phyloP scores from a whole-genome alignment of 1,140 invertebrate species.

The Aphaenogaster ashmeadi region DNA sequence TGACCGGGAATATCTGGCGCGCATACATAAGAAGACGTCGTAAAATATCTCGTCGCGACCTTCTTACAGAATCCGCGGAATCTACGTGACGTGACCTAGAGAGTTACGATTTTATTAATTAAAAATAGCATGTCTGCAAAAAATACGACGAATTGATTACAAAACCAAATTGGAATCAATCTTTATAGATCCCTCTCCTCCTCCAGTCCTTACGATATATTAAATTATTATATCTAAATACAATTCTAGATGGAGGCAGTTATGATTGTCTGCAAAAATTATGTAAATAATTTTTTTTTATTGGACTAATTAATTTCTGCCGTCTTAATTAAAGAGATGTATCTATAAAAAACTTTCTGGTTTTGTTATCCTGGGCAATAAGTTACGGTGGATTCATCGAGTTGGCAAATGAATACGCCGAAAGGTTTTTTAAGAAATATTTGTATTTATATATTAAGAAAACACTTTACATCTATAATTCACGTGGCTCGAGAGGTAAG shows the following conservation, averaged over 20 bases:
- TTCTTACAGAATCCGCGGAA: not conserved
- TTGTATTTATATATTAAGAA: conserved; percentile 39
- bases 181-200: not conserved
- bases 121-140: not conserved
- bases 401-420: not conserved
- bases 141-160: not conserved
- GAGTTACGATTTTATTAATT: not conserved
- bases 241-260: not conserved
- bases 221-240: not conserved
- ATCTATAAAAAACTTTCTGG: not conserved
- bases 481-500: not conserved
- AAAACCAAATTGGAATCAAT: not conserved
- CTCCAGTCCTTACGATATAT: not conserved
- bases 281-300: not conserved
- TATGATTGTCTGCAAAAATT: not conserved
- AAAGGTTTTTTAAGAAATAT: conserved; percentile 16
- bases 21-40: not conserved
- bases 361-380: not conserved
- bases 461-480: conserved; percentile 33
- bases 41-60: not conserved
- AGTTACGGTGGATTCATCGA: not conserved
- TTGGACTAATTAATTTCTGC: not conserved
- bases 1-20: not conserved
- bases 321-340: not conserved
- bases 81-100: not conserved